These are phyloP conservation scores for Galago senegalensis DNA, from an alignment of 2,797 vertebrate species.

Conservation along the genomic window DNA sequence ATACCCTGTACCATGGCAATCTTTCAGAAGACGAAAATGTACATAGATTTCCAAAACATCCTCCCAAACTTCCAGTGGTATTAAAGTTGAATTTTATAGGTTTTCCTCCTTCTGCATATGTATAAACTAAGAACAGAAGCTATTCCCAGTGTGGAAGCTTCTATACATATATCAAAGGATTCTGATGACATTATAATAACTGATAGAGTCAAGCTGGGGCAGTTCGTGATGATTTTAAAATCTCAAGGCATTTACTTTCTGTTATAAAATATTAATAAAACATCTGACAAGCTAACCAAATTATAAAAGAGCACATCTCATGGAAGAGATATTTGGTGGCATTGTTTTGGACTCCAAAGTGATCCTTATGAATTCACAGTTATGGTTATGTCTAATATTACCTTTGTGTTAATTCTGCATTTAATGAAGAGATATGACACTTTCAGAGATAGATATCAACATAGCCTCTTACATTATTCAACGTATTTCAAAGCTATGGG, in stretches of 20 bases:
- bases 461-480: neutral
- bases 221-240: constrained; percentile 84
- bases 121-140: constrained; percentile 61
- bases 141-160: constrained; percentile 27
- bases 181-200: constrained; percentile 78
- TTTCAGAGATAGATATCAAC: constrained; percentile 16
- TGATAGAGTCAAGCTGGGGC: constrained; percentile 69
- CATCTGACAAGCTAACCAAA: constrained; percentile 72
- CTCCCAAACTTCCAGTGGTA: constrained; percentile 23
- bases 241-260: constrained; percentile 82
- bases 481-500: neutral
- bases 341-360: constrained; percentile 34
- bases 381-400: neutral
- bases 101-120: constrained; percentile 10
- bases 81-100: constrained; percentile 60
- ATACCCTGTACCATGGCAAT: constrained; percentile 45
- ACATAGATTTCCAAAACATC: constrained; percentile 41
- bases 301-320: constrained; percentile 58
- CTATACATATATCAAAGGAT: constrained; percentile 41
- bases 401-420: neutral
- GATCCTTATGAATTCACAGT: constrained; percentile 58
- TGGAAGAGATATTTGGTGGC: constrained; percentile 9
- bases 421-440: neutral
- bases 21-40: constrained; percentile 52
- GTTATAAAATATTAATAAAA: constrained; percentile 77